A percentile compares a stretch with the other conserved stretches of the same genome.
phyloP scores from a whole-genome alignment of 2,888 invertebrate genomes.

The Megaustenia siamemsis region DNA sequence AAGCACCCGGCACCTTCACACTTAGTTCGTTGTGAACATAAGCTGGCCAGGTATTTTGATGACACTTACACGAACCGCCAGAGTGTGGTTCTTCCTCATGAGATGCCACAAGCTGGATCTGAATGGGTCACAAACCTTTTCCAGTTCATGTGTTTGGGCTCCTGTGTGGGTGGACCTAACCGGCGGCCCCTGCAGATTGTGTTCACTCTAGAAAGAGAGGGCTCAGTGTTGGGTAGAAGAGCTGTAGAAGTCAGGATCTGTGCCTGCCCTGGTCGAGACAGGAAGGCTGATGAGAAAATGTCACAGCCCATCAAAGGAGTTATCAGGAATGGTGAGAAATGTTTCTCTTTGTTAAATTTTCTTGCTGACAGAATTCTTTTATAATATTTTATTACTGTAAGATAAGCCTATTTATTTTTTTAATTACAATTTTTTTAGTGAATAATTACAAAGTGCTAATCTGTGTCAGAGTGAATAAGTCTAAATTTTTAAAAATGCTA shows the following conservation, averaged over 20 bases:
- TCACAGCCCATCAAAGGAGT: conserved; percentile 40
- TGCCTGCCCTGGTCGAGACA: conserved; percentile 88
- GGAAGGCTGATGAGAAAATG: conserved; percentile 84
- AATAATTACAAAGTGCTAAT: no score
- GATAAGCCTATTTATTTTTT: no score
- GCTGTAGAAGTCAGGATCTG: conserved; percentile 87
- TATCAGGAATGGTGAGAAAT: conserved; percentile 14
- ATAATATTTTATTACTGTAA: no score
- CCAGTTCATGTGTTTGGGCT: conserved; percentile 88
- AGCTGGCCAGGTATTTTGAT: conserved; percentile 80
- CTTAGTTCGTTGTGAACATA: conserved; percentile 78
- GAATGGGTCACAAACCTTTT: conserved; percentile 85
- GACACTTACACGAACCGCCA: conserved; percentile 82
- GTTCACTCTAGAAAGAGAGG: conserved; percentile 78
- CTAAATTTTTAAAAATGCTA: no score
- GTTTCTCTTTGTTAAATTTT: not conserved
- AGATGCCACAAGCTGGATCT: conserved; percentile 83
- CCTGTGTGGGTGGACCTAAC: conserved; percentile 89
- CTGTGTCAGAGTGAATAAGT: no score
- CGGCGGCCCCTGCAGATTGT: conserved; percentile 85
- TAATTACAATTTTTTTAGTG: no score
- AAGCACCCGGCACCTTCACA: conserved; percentile 77
- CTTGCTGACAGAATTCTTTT: no score
- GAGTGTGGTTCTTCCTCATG: conserved; percentile 85
- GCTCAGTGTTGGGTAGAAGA: conserved; percentile 84